Conservation (phyloP, 2,888 invertebrate species). For the Candidula unifasciata region DNA sequence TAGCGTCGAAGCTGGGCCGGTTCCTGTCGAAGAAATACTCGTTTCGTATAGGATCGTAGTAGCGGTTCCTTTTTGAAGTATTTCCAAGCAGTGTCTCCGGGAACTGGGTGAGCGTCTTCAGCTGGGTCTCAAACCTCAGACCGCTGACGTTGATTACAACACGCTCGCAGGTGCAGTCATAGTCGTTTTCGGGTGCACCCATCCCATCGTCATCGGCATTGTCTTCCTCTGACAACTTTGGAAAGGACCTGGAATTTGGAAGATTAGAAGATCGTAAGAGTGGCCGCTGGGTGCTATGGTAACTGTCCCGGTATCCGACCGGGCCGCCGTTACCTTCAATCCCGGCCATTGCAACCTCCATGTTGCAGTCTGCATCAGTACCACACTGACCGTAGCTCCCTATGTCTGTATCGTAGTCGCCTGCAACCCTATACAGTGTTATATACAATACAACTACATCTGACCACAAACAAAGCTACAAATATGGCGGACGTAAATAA, state of each 20-base stretch:
- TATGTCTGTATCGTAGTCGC: slow-evolving; percentile 35
- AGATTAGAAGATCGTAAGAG: slow-evolving; percentile 65
- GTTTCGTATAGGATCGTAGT: slow-evolving; percentile 98
- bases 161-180: slow-evolving; percentile 75
- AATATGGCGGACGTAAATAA: slow-evolving; percentile 70
- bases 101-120: slow-evolving; percentile 98
- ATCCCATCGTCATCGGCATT: slow-evolving; percentile 71
- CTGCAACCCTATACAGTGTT: slow-evolving; percentile 81
- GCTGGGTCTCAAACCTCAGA: slow-evolving; percentile 97
- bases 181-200: slow-evolving; percentile 68
- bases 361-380: slow-evolving; percentile 58
- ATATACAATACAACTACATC: slow-evolving; percentile 83
- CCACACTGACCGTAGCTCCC: slow-evolving; percentile 52
- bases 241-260: slow-evolving; percentile 78
- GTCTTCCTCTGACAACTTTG: slow-evolving; percentile 76
- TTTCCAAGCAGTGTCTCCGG: slow-evolving; percentile 97
- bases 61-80: slow-evolving; percentile 88
- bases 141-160: slow-evolving; percentile 85
- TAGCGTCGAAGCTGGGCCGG: slow-evolving; percentile 99
- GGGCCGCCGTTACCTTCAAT: slow-evolving; percentile 76
- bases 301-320: slow-evolving; percentile 63
- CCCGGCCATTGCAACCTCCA: slow-evolving; percentile 78
- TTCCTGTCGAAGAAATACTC: slow-evolving; percentile 99
- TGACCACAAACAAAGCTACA: slow-evolving; percentile 61
- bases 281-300: slow-evolving; percentile 57